Evolutionary conservation across 2,888 invertebrate genomes (phyloP).

Genomic region (Adineta ricciae): DNA sequence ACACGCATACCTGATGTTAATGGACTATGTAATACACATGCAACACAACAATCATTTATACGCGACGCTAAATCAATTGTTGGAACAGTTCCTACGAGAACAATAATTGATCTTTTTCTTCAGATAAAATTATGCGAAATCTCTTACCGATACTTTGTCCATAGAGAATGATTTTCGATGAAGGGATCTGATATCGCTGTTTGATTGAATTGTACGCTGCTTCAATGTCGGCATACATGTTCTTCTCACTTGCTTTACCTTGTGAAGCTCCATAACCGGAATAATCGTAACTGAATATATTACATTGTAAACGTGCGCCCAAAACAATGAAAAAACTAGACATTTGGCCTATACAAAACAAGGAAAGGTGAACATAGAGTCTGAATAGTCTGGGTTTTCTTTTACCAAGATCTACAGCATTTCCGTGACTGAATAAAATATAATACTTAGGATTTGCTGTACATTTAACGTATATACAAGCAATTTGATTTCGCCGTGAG

Average conservation of each 20-base stretch:
- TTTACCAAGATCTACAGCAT: slow-evolving; percentile 79
- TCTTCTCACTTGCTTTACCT: slow-evolving; percentile 92
- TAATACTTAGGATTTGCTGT: slow-evolving; percentile 76
- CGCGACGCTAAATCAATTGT: slow-evolving; percentile 88
- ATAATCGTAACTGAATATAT: slow-evolving; percentile 73
- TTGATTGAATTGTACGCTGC: slow-evolving; percentile 86
- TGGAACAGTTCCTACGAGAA: slow-evolving; percentile 64
- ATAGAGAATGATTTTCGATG: slow-evolving; percentile 90
- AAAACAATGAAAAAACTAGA: slow-evolving; percentile 75
- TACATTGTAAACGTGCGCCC: slow-evolving; percentile 83
- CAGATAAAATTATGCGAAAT: neutral
- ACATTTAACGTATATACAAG: slow-evolving; percentile 79
- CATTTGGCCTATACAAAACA: slow-evolving; percentile 65
- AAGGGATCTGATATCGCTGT: slow-evolving; percentile 74
- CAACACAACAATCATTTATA: slow-evolving; percentile 64
- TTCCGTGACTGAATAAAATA: slow-evolving; percentile 90
- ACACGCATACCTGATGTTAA: slow-evolving; percentile 95
- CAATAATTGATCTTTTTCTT: neutral
- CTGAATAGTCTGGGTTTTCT: neutral
- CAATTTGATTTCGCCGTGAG: slow-evolving; percentile 66
- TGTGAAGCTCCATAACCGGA: slow-evolving; percentile 81
- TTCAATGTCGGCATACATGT: slow-evolving; percentile 94
- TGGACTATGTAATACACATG: slow-evolving; percentile 90
- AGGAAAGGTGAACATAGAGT: neutral
- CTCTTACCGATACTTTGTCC: slow-evolving; percentile 81